Evolutionary conservation across 2,888 invertebrate species (phyloP).

Genomic region (Patella pellucida): DNA sequence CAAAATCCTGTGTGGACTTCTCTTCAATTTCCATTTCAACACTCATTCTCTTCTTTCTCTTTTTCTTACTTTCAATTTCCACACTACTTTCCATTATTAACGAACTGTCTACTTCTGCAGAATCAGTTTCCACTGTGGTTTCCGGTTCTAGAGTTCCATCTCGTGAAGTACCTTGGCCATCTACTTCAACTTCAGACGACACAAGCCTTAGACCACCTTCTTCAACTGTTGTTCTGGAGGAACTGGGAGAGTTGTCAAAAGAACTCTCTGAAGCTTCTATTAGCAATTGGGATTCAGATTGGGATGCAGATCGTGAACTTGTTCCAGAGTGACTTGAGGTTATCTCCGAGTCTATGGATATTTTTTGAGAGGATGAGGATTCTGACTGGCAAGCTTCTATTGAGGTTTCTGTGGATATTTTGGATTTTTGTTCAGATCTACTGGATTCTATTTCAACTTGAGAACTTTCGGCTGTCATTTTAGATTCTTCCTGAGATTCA

Average conservation of each 20-base stretch:
- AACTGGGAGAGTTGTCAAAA: not conserved
- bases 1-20: not conserved
- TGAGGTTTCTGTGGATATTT: not conserved
- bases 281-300: not conserved
- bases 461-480: not conserved
- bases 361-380: not conserved
- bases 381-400: not conserved
- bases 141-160: not conserved
- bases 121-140: not conserved
- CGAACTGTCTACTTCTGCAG: not conserved
- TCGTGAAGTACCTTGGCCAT: not conserved
- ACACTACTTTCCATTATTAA: not conserved
- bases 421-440: not conserved
- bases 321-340: not conserved
- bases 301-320: not conserved
- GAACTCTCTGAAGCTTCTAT: not conserved
- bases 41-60: slow-evolving; percentile 8
- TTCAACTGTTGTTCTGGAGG: not conserved
- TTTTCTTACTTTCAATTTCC: not conserved
- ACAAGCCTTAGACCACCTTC: not conserved
- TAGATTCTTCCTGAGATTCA: slow-evolving; percentile 1
- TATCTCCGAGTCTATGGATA: not conserved
- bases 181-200: not conserved
- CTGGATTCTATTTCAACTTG: not conserved
- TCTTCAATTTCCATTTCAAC: slow-evolving; percentile 7